Base-by-base conservation (phyloP, 2,797 vertebrate genomes). In the Prionace glauca region DNA sequence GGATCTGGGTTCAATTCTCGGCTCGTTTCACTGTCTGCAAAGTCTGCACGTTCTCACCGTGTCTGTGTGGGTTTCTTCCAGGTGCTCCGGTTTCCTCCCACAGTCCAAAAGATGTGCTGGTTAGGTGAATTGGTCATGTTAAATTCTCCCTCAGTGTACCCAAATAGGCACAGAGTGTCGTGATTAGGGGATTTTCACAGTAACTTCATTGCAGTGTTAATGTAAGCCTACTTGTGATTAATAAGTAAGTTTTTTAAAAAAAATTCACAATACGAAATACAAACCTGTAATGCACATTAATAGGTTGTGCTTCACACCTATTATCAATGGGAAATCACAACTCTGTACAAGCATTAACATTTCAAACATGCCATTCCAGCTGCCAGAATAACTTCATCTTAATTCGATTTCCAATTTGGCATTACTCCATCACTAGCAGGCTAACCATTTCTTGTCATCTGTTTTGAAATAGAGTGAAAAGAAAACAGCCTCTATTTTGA, bases 341-440 rank as follows among this genome's bases (percentile, higher is more conserved):
- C 36, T 41, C 36, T 81, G 81, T 84, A 41, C 81, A 84, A 45
- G 41, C 41, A 84, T 84, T 84, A 45, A 84, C 81, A 84, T 84
- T 84, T 84, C 81, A 84, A 84, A 84, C 81, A 84, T 45, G 36
- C 81, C 81, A 84, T 84, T 84, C 81, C 81, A 84, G 81, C 41
- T 2, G 20, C 81, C 81, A 84, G 81, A 84, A 41, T 45, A 84
- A 84, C 81, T 84, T 45, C 36, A 84, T 84, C 20, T 20, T 45
- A 84, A 84, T 22, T 79, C 45, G 81, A 22, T 45, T 84, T 84
- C 81, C 36, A 84, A 84, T 24, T 24, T 84, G 81, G 81, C 36
- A 84, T 45, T 24, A 20, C 36, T 84, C 81, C 81, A 84, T 84
- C 41, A 84, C 81, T 45, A 84, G 41, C 81, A 84, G 81, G 20